A percentile compares a stretch with the other conserved stretches of the same genome.
Evolutionary conservation across 2,113 vertebrate species (phyloP).

Genomic region (Dromiciops gliroides): DNA sequence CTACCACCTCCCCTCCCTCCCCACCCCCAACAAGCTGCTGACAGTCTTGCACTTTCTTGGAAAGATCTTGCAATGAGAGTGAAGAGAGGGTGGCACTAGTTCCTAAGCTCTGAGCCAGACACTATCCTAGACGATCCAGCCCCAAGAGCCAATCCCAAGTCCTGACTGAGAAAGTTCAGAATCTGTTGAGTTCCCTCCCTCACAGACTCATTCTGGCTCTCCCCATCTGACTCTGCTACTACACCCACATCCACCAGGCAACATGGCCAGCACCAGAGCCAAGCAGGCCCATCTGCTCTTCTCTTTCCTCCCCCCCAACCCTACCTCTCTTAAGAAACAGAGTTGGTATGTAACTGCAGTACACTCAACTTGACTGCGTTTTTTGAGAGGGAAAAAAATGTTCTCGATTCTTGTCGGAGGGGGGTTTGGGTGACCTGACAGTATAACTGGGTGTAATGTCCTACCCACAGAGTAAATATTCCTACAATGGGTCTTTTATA

Average conservation of each 20-base stretch:
- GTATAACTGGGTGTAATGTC: background rate
- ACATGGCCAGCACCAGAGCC: conserved; percentile 72
- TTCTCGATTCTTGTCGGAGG: background rate
- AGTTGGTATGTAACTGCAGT: background rate
- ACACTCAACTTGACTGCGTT: background rate
- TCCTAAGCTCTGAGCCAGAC: conserved; percentile 47
- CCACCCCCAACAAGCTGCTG: background rate
- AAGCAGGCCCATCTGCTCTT: conserved; percentile 76
- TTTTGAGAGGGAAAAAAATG: background rate
- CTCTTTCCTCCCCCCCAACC: conserved; percentile 31
- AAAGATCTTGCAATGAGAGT: conserved; percentile 9
- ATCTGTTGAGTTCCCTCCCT: conserved; percentile 63
- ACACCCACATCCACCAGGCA: conserved; percentile 69
- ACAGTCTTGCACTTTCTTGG: conserved; percentile 34
- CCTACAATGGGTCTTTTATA: background rate
- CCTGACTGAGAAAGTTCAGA: conserved; percentile 44
- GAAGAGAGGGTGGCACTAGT: conserved; percentile 1
- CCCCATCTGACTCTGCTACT: conserved; percentile 6
- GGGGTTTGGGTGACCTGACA: background rate
- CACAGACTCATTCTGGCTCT: background rate
- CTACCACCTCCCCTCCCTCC: no score
- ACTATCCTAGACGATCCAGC: conserved; percentile 2
- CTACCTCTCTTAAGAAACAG: background rate
- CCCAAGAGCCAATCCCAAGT: conserved; percentile 19
- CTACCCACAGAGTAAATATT: background rate